Percentiles rank a stretch among this genome's conserved stretches.
These are phyloP conservation scores for Gobio occitaniae DNA, from an alignment of 2,797 vertebrate genomes.

Conservation along the genomic window DNA sequence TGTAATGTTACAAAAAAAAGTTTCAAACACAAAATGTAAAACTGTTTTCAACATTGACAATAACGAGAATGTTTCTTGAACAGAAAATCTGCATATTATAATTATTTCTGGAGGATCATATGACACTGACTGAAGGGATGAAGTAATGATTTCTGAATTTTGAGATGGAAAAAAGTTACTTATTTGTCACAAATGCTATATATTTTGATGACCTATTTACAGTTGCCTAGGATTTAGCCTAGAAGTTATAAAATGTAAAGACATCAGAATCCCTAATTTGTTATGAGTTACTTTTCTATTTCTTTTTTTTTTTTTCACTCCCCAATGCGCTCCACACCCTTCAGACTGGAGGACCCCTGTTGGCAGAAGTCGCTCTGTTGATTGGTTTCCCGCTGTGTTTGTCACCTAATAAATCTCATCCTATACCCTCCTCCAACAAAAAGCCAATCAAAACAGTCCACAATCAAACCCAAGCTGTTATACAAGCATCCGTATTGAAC, in stretches of 20 bases:
- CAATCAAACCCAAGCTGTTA: conserved; percentile 12
- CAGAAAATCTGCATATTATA: neutral
- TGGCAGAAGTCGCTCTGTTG: conserved; percentile 68
- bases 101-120: neutral
- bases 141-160: no score
- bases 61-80: no score
- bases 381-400: conserved; percentile 71
- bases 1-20: neutral
- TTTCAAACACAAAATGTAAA: no score
- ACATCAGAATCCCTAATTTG: neutral
- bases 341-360: conserved; percentile 60
- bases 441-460: conserved; percentile 16
- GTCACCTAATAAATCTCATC: conserved; percentile 70
- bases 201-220: no score
- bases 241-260: neutral
- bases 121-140: neutral
- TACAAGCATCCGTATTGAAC: neutral
- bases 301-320: neutral
- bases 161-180: no score
- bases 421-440: conserved; percentile 22
- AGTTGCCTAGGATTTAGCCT: no score
- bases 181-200: no score
- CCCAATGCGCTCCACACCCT: neutral
- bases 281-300: neutral
- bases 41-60: no score